These are phyloP conservation scores for Orthonychiurus folsomi DNA, from an alignment of 2,888 invertebrate species.

Conservation along the genomic window DNA sequence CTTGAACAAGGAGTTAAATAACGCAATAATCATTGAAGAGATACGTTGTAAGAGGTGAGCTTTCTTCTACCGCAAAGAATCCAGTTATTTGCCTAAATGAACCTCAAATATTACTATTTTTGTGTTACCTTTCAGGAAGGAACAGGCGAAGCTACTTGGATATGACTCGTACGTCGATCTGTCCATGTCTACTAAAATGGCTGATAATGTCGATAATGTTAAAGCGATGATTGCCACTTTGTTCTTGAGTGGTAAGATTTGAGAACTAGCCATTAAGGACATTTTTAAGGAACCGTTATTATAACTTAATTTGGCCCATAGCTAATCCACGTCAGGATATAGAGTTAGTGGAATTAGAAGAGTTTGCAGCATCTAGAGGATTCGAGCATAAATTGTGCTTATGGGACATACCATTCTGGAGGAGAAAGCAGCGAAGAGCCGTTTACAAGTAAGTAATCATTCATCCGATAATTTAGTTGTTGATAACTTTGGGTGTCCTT, in stretches of 20 bases:
- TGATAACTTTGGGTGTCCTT: no score
- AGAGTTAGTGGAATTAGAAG: constrained; percentile 61
- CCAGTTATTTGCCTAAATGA: not conserved
- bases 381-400: constrained; percentile 58
- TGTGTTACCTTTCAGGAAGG: constrained; percentile 50
- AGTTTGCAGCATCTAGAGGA: constrained; percentile 65
- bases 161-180: constrained; percentile 70
- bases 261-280: no score
- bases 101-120: no score
- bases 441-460: constrained; percentile 53
- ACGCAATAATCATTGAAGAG: constrained; percentile 66
- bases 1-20: constrained; percentile 51
- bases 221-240: constrained; percentile 53
- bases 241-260: constrained; percentile 23
- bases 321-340: constrained; percentile 65
- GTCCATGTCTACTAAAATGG: constrained; percentile 93
- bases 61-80: not conserved
- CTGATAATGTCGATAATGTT: constrained; percentile 66
- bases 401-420: constrained; percentile 85
- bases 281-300: constrained; percentile 4
- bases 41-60: constrained; percentile 55
- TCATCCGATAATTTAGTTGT: no score
- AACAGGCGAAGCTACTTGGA: constrained; percentile 67
- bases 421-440: constrained; percentile 53
- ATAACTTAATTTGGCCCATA: constrained; percentile 26